Evolutionary conservation across 92 coral and sea anemone species (phyloP), one percentile per base, ranked within the genome.

Genomic region (Umimayanthus kanabou): DNA sequence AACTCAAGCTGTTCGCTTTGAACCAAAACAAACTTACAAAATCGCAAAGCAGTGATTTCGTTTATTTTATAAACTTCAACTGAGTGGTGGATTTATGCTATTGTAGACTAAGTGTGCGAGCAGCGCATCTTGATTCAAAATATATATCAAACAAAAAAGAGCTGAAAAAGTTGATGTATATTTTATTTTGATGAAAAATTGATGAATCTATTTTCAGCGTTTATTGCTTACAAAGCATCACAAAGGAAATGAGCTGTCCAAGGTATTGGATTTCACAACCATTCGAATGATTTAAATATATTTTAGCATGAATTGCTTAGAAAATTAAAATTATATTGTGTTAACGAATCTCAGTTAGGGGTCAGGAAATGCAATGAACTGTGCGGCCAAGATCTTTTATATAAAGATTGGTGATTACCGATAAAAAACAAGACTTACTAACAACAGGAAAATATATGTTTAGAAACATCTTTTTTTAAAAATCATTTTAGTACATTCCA

Each of bases 191-290:
- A 83, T 83, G 40, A 83, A 83, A 69, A 83, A 70, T 83, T 83
- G 29, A 83, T 83, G 77, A 70, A 50, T 45, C 45, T 70, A 61
- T 43, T 69, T 83, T 70, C 43, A 83, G 50, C 43, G 26, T 78
- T 83, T 43, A 69, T 70, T 83, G 78, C 67, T 37, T 28, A 83
- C 87, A 69, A 70, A 28, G 43, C 78, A 83, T 26, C 74, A 83
- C 67, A 83, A 83, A 69, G 55, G 78, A 28, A 70, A 83, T 29
- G 70, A 80, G 72, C 84, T 80, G 84, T 55, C 70, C n/a, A 16
- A 39, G 84, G 42, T 80, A 80, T 80, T 57, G 84, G 30, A 33
- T 25, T 80, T 80, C 81, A 77, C 81, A 64, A 65, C 20, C 85
- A 65, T 81, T 65, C 14, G 10, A 45, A 50, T 65, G 77, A 83